Evolutionary conservation across 2,888 invertebrate genomes (phyloP).

Genomic region (Crossocerus cetratus): DNA sequence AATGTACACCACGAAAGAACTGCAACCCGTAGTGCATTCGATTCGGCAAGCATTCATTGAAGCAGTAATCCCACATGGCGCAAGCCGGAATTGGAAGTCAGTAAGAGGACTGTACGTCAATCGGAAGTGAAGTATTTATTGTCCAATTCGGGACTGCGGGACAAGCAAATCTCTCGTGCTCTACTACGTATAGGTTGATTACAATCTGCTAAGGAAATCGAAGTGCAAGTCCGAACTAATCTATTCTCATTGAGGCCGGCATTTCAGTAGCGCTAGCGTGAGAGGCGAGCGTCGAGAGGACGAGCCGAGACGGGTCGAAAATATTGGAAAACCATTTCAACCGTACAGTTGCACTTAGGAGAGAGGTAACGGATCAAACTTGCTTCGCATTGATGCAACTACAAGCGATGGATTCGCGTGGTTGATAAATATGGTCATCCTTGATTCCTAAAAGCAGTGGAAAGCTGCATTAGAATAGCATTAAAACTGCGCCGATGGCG

Average conservation of each 20-base stretch:
- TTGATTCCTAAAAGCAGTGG: neutral
- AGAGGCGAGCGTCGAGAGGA: no score
- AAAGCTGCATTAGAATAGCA: no score
- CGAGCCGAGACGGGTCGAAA: slow-evolving; percentile 19
- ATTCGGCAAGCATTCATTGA: no score
- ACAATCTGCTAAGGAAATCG: neutral
- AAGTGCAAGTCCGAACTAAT: slow-evolving; percentile 4
- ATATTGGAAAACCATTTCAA: slow-evolving; percentile 46
- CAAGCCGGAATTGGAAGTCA: no score
- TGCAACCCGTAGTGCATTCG: no score
- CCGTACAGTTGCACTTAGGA: slow-evolving; percentile 12
- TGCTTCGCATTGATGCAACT: neutral
- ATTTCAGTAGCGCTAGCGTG: neutral
- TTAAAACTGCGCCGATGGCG: no score
- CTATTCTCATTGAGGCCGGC: slow-evolving; percentile 1
- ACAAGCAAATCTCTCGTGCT: neutral
- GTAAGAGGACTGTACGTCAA: no score
- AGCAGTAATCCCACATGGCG: no score
- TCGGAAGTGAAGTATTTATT: no score
- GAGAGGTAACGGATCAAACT: neutral
- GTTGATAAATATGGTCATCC: neutral
- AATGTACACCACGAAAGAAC: no score
- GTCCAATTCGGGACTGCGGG: no score
- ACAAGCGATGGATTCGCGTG: neutral
- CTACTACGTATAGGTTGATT: neutral